Evolutionary conservation across 1,140 invertebrate species (phyloP).

Genomic region (Pachypsylla venusta): DNA sequence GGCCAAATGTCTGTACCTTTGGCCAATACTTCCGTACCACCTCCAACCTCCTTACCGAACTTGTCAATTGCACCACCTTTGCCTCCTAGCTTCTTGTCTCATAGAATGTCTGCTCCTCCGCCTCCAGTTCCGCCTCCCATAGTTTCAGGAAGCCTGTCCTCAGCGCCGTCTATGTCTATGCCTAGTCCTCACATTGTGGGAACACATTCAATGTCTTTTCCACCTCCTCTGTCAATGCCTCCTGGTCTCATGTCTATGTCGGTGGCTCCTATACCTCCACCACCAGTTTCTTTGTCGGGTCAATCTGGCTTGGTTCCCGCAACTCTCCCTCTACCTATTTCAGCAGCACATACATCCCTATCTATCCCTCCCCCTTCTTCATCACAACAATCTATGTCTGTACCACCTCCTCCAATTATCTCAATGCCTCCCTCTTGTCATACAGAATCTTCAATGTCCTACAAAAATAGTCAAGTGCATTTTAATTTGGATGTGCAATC

Average conservation of each 20-base stretch:
- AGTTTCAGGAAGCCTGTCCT: not conserved
- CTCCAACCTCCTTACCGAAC: not conserved
- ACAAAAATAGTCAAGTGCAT: not conserved
- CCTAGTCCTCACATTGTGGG: not conserved
- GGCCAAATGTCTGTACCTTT: too few relatives aligned
- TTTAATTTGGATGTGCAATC: not conserved
- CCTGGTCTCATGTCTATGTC: too few relatives aligned
- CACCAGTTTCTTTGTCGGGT: not conserved
- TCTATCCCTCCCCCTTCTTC: not conserved
- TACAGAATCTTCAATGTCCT: too few relatives aligned
- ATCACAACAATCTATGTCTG: not conserved
- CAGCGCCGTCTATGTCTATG: not conserved
- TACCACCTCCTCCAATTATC: not conserved
- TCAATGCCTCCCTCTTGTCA: too few relatives aligned
- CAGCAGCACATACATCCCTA: not conserved
- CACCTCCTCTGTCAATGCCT: not conserved
- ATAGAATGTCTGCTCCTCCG: not conserved
- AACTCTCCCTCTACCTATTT: not conserved
- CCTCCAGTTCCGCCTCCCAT: not conserved
- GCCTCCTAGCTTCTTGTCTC: not conserved
- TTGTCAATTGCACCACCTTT: not conserved
- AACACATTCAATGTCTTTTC: not conserved
- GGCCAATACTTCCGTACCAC: not conserved
- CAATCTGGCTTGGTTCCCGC: not conserved
- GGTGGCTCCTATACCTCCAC: not conserved